phyloP scores from a whole-genome alignment of 2,113 vertebrate species.

The Oreocharis arfaki region DNA sequence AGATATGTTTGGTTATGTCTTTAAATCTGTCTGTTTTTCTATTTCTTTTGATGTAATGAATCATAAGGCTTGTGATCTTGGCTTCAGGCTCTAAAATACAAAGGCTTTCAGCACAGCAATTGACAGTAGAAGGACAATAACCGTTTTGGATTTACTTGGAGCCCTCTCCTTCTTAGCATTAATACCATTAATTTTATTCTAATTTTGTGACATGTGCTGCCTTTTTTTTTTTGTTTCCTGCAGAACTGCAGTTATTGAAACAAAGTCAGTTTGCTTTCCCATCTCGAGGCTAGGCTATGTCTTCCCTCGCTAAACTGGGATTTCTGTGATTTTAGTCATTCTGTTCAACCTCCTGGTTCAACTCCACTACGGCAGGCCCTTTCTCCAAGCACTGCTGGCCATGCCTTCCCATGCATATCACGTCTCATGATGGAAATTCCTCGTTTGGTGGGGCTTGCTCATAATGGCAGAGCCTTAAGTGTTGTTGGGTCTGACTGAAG shows the following conservation, averaged over 20 bases:
- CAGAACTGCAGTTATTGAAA: not conserved
- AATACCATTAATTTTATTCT: slow-evolving; percentile 7
- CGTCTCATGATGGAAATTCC: not conserved
- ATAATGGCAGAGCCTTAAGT: not conserved
- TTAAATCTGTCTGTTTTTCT: slow-evolving; percentile 48
- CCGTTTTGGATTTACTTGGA: not conserved
- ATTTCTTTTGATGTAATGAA: slow-evolving; percentile 52
- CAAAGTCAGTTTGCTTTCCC: not conserved
- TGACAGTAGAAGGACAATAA: slow-evolving; percentile 11
- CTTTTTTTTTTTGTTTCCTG: not conserved
- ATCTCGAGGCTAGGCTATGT: not conserved
- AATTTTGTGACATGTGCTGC: not conserved
- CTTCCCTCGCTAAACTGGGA: not conserved
- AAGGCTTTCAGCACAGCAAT: not conserved
- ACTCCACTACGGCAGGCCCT: not conserved
- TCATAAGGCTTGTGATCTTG: slow-evolving; percentile 40
- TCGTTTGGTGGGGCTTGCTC: not conserved
- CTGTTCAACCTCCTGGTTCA: not conserved
- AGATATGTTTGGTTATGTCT: slow-evolving; percentile 31
- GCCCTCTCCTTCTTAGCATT: not conserved
- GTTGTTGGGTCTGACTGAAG: not conserved
- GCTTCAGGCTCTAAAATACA: slow-evolving; percentile 43
- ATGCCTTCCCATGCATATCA: not conserved
- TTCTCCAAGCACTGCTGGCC: not conserved
- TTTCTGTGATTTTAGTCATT: not conserved